A percentile compares a stretch with the other conserved stretches of the same genome.
phyloP scores from a whole-genome alignment of 2,113 vertebrate genomes.

The Herpailurus yagouaroundi region DNA sequence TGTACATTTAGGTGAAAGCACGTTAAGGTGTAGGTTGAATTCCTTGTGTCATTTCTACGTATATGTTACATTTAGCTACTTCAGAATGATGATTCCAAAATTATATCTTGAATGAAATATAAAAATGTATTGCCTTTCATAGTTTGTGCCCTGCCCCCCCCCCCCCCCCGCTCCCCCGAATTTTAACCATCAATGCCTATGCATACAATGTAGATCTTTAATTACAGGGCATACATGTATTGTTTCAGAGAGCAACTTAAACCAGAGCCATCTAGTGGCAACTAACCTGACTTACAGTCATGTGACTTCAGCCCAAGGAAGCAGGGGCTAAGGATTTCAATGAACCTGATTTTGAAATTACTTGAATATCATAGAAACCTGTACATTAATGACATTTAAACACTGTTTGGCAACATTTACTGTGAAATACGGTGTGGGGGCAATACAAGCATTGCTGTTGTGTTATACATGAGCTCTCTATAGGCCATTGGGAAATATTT shows the following conservation, averaged over 20 bases:
- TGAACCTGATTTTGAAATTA: not conserved
- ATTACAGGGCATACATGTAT: not conserved
- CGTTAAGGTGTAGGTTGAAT: not conserved
- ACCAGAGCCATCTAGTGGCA: constrained; percentile 32
- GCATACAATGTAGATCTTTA: not conserved
- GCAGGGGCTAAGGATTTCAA: not conserved
- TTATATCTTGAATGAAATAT: not conserved
- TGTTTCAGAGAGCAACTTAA: not conserved
- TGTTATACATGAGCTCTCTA: not conserved
- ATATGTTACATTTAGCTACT: not conserved
- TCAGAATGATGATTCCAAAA: constrained; percentile 1
- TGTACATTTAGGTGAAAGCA: not conserved
- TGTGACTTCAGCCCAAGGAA: not conserved
- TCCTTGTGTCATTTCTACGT: not conserved
- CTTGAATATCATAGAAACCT: not conserved
- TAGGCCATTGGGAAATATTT: constrained; percentile 50
- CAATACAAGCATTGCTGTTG: not conserved
- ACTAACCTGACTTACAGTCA: not conserved
- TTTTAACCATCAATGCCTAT: not conserved
- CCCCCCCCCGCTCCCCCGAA: not conserved
- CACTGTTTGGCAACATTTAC: not conserved
- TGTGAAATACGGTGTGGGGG: not conserved
- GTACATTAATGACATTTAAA: not conserved
- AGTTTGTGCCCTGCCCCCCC: too few species aligned
- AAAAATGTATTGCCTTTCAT: not conserved